Evolutionary conservation across 2,888 invertebrate genomes (phyloP).

Genomic region (Apodemia hepburni): DNA sequence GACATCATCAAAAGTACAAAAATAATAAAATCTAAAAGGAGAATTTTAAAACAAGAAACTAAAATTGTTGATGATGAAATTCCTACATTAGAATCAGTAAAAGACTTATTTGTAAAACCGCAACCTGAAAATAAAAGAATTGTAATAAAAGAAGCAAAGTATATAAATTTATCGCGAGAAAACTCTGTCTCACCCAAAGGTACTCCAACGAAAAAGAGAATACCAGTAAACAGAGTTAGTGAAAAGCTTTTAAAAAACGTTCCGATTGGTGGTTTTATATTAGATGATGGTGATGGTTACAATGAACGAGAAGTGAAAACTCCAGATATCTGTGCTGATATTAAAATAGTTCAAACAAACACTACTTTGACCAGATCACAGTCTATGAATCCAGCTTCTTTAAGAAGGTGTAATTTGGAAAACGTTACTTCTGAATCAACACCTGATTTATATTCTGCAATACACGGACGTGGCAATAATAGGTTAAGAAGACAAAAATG

Average conservation of each 20-base stretch:
- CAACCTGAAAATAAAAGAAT: constrained; percentile 63
- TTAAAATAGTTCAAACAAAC: constrained; percentile 35
- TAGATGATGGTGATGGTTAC: constrained; percentile 70
- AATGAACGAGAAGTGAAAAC: constrained; percentile 75
- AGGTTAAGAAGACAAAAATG: constrained; percentile 79
- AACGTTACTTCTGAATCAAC: constrained; percentile 57
- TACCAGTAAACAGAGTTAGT: constrained; percentile 55
- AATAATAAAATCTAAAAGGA: constrained; percentile 64
- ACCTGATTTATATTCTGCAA: constrained; percentile 53
- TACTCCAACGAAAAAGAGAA: constrained; percentile 55
- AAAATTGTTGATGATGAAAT: constrained; percentile 44
- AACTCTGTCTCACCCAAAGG: constrained; percentile 66
- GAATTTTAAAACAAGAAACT: constrained; percentile 49
- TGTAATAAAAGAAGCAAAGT: constrained; percentile 67
- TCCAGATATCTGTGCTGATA: constrained; percentile 51
- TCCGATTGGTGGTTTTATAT: constrained; percentile 68
- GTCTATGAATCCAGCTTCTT: constrained; percentile 54
- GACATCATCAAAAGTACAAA: constrained; percentile 81
- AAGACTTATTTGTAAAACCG: constrained; percentile 65
- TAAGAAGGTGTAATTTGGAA: constrained; percentile 45
- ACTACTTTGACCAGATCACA: constrained; percentile 51
- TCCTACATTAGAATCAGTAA: constrained; percentile 50
- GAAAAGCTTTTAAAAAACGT: constrained; percentile 64
- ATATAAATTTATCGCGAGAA: constrained; percentile 65
- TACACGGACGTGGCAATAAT: constrained; percentile 49